Base-by-base conservation (phyloP, 2,797 vertebrate species). In the Anomalospiza imberbis region DNA sequence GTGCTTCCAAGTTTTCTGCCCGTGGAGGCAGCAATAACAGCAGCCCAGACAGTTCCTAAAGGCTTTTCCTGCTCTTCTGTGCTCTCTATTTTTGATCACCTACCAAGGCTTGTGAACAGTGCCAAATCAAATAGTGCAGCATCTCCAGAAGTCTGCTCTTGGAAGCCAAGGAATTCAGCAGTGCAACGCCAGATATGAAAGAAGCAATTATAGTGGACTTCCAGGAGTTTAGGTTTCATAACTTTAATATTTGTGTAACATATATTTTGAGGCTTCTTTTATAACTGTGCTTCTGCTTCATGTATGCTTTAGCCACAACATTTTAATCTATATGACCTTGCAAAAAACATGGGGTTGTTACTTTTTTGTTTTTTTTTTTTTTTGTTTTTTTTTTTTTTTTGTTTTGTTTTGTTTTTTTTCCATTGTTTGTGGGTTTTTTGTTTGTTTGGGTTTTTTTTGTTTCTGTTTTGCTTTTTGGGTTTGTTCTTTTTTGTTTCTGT, bases 41-140 rank as follows among this genome's bases (percentile, higher is more conserved):
- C 96, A 96, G 94, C 13, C 82, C 94, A 97, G 97, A 95, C 96
- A 96, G 95, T 95, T 97, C 97, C 95, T 97, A 95, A 93, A 94
- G 92, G 94, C 96, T 97, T 97, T 97, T 97, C 95, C 96, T 98
- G 97, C 94, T 96, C 96, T 94, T 94, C 94, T 93, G 61, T 97
- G 97, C 97, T 96, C 97, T 97, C 94, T 97, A 67, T 97, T 97
- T 98, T 97, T 97, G 97, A 97, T 98, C 96, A 84, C 93, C 94
- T 96, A 97, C 98, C 97, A 97, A 97, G 91, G 91, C 67, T 78
- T 91, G 89, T 88, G 95, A 96, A 91, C 40, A 67, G 91, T 95
- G 97, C 98, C 98, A 98, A 98, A 97, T 96, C 97, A 97, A 98
- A 98, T 95, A 98, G 95, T 65, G 57, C 93, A 92, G 95, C 91